A percentile compares a stretch with the other conserved stretches of the same genome.
Conservation (phyloP, 2,797 vertebrate species). For the Gymnoscopelus braueri region DNA sequence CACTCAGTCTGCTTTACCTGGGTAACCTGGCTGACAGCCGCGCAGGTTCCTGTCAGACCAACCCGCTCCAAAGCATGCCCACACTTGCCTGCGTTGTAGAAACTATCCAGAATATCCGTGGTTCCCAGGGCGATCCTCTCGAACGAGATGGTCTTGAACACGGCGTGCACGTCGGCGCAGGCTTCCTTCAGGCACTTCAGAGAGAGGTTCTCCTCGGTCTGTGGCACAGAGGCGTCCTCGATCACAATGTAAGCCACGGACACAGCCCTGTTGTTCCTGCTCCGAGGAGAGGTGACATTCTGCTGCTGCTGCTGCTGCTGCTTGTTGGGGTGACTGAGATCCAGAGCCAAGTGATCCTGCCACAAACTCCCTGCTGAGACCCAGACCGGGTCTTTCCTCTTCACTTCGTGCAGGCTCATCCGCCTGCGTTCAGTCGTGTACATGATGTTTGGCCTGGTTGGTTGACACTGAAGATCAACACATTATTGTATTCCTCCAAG, state of each 20-base stretch:
- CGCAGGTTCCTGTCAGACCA: neutral
- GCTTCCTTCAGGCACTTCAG: constrained; percentile 85
- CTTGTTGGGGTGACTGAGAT: constrained; percentile 52
- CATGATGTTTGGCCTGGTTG: constrained; percentile 53
- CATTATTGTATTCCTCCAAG: neutral
- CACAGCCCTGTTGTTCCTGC: constrained; percentile 74
- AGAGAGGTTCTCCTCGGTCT: constrained; percentile 79
- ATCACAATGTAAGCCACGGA: constrained; percentile 83
- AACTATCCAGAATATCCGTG: constrained; percentile 82
- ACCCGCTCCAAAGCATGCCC: constrained; percentile 38
- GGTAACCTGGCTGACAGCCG: neutral
- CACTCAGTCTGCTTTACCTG: constrained; percentile 8
- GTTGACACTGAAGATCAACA: neutral
- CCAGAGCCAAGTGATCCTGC: constrained; percentile 84
- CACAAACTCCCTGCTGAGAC: constrained; percentile 87
- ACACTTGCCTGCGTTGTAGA: constrained; percentile 92
- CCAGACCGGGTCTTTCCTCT: constrained; percentile 68
- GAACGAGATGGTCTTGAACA: constrained; percentile 77
- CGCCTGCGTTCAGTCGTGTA: constrained; percentile 82
- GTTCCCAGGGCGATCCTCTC: constrained; percentile 82
- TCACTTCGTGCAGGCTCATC: constrained; percentile 78
- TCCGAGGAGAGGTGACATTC: constrained; percentile 61
- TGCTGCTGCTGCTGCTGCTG: constrained; percentile 43
- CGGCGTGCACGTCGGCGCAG: constrained; percentile 78
- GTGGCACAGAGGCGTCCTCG: constrained; percentile 71